These are phyloP conservation scores for Hippocampus mohnikei DNA, from an alignment of 2,113 vertebrate species.

Conservation along the genomic window DNA sequence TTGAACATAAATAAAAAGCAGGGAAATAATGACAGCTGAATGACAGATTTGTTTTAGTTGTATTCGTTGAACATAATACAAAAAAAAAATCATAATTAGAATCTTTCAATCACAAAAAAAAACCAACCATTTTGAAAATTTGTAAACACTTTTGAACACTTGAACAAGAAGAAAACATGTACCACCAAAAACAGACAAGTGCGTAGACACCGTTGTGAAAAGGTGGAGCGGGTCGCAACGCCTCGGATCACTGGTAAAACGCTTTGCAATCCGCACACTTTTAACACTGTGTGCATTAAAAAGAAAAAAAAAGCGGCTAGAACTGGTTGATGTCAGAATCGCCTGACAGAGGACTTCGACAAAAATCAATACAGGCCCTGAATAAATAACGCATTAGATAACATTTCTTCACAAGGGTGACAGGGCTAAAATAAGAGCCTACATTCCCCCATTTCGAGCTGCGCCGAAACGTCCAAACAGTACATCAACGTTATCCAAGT, in stretches of 20 bases:
- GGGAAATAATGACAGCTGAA: too few species aligned
- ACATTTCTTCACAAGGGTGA: conserved; percentile 36
- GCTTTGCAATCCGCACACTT: conserved; percentile 16
- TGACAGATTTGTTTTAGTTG: too few species aligned
- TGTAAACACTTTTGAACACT: too few species aligned
- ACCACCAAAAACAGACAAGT: too few species aligned
- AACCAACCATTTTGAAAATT: too few species aligned
- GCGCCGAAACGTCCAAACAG: not conserved
- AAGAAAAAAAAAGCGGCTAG: conserved; percentile 34
- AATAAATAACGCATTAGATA: conserved; percentile 50
- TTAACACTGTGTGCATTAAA: conserved; percentile 2
- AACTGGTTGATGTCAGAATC: conserved; percentile 48
- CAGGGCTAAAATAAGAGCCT: conserved; percentile 12
- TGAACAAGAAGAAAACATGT: too few species aligned
- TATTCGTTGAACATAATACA: too few species aligned
- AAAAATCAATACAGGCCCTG: conserved; percentile 56
- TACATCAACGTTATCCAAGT: not conserved
- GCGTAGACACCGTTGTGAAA: too few species aligned
- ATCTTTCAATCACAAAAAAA: too few species aligned
- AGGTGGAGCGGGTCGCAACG: too few species aligned
- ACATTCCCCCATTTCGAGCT: conserved; percentile 6
- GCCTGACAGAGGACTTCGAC: conserved; percentile 39
- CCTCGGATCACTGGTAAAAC: not conserved
- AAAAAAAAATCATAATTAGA: too few species aligned
- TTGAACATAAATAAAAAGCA: too few species aligned